phyloP scores from a whole-genome alignment of 2,797 vertebrate species.

The Pantherophis vulpinus region DNA sequence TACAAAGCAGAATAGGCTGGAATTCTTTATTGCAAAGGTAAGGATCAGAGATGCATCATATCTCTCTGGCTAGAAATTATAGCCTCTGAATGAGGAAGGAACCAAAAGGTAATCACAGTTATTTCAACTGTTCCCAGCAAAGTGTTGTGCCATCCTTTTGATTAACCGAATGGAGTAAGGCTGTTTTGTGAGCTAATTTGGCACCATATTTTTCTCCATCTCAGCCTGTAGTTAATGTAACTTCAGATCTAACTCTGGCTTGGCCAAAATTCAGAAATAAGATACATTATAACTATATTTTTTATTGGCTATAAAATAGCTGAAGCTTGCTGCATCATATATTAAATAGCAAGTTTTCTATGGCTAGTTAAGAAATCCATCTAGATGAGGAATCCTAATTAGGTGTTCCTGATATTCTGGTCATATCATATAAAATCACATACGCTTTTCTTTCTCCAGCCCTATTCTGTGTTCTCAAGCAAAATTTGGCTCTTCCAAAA shows the following conservation, averaged over 20 bases:
- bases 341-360: too few relatives aligned
- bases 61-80: not conserved
- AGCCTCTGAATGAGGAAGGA: not conserved
- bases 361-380: too few relatives aligned
- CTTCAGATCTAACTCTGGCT: not conserved
- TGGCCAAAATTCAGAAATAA: not conserved
- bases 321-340: too few relatives aligned
- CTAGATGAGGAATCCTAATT: too few relatives aligned
- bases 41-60: not conserved
- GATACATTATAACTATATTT: too few relatives aligned
- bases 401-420: not conserved
- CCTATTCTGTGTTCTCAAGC: not conserved
- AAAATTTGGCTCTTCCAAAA: not conserved
- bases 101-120: not conserved
- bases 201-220: not conserved
- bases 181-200: not conserved
- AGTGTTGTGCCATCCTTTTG: not conserved
- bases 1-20: not conserved
- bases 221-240: not conserved
- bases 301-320: too few relatives aligned
- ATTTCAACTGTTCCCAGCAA: not conserved
- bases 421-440: not conserved
- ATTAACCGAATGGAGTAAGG: not conserved
- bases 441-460: not conserved
- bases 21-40: not conserved